phyloP scores from a whole-genome alignment of 2,797 vertebrate genomes.

The Dromococcyx pavoninus region DNA sequence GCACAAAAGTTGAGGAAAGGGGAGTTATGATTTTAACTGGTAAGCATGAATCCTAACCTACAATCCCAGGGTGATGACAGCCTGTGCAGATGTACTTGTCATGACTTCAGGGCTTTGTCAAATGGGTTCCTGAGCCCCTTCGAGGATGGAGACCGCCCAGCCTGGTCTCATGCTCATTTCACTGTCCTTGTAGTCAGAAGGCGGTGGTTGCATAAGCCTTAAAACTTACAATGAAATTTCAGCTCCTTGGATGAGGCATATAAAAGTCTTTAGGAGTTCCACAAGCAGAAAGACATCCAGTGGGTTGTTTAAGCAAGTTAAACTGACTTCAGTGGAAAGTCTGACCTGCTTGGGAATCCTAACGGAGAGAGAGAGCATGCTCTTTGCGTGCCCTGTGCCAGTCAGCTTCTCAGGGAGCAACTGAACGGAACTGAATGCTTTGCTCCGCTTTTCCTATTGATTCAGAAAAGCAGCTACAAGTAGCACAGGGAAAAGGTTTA shows the following conservation, averaged over 20 bases:
- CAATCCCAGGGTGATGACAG: neutral
- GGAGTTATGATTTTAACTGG: neutral
- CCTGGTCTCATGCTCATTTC: neutral
- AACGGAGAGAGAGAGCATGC: neutral
- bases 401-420: neutral
- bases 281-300: neutral
- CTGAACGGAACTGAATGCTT: neutral
- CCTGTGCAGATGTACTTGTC: neutral
- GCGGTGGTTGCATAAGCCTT: neutral
- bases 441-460: neutral
- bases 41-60: neutral
- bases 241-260: neutral
- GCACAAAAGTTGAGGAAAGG: neutral
- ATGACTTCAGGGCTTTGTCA: neutral
- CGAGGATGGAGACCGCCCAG: neutral
- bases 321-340: neutral
- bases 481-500: neutral
- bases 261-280: neutral
- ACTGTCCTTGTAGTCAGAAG: neutral
- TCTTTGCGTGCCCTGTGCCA: fast-evolving
- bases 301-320: neutral
- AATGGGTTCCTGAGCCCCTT: neutral
- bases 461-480: neutral
- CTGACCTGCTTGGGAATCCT: neutral
- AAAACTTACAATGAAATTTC: neutral